Percentiles rank a stretch among this genome's conserved stretches.
Evolutionary conservation across 2,888 invertebrate species (phyloP).

Genomic region (Pyralis farinalis): DNA sequence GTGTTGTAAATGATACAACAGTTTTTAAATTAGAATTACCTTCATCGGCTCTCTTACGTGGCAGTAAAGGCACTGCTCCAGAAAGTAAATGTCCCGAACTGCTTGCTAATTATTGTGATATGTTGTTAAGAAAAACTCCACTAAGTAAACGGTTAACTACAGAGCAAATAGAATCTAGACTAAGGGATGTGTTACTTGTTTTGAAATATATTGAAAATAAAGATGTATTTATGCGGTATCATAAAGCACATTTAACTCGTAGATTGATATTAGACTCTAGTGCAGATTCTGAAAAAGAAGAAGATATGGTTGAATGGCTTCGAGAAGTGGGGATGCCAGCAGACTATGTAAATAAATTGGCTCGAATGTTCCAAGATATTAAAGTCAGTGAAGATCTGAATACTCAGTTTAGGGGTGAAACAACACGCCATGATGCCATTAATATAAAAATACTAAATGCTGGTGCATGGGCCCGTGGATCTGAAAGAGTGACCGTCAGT

Average conservation of each 20-base stretch:
- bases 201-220: constrained; percentile 99
- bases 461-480: constrained; percentile 98
- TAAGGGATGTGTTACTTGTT: constrained; percentile 96
- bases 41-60: constrained; percentile 82
- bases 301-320: constrained; percentile 99
- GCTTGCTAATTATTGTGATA: constrained; percentile 99
- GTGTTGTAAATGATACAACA: constrained; percentile 98
- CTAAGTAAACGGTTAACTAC: constrained; percentile 97
- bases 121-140: constrained; percentile 97
- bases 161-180: constrained; percentile 97
- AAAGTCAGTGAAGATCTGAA: constrained; percentile 98
- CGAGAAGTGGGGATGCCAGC: constrained; percentile 99
- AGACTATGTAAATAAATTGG: constrained; percentile 98
- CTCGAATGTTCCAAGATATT: constrained; percentile 99
- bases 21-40: constrained; percentile 89
- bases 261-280: constrained; percentile 97
- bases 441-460: constrained; percentile 99
- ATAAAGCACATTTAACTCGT: constrained; percentile 98
- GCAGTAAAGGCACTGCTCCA: constrained; percentile 87
- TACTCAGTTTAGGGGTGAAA: constrained; percentile 93
- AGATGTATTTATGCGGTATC: constrained; percentile 99
- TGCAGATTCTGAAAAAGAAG: constrained; percentile 99
- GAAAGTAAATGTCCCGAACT: constrained; percentile 99
- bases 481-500: constrained; percentile 96
- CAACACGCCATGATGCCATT: constrained; percentile 91